These are phyloP conservation scores for Drosophila gaucha DNA, from an alignment of 2,888 invertebrate genomes.

Conservation along the genomic window DNA sequence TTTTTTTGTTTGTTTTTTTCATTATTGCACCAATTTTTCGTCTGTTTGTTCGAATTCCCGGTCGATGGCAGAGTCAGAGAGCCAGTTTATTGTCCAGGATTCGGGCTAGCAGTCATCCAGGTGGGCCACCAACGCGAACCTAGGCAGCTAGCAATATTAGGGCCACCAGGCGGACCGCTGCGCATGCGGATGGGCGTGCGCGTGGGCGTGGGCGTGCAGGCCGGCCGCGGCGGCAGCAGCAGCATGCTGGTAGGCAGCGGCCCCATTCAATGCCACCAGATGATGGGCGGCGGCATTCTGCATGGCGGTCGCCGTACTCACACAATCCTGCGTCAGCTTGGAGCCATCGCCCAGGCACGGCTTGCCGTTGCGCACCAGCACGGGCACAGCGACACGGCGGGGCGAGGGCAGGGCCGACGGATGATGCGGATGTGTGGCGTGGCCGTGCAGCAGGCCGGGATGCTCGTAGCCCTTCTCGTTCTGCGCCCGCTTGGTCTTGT, in stretches of 20 bases:
- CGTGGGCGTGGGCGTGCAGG: slow-evolving; percentile 84
- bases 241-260: slow-evolving; percentile 84
- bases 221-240: slow-evolving; percentile 82
- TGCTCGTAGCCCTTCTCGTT: slow-evolving; percentile 94
- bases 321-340: slow-evolving; percentile 85
- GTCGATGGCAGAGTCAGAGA: slow-evolving; percentile 24
- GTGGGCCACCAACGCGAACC: slow-evolving; percentile 35
- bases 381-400: slow-evolving; percentile 96
- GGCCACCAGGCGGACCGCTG: slow-evolving; percentile 83
- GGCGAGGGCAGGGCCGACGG: slow-evolving; percentile 91
- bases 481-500: slow-evolving; percentile 99
- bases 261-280: slow-evolving; percentile 68
- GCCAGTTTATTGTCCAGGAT: slow-evolving; percentile 78
- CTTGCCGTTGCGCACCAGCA: slow-evolving; percentile 96
- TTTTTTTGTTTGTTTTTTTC: too few relatives aligned
- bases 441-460: slow-evolving; percentile 74
- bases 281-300: slow-evolving; percentile 82
- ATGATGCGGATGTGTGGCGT: slow-evolving; percentile 81
- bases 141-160: slow-evolving; percentile 80
- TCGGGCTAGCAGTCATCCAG: slow-evolving; percentile 68
- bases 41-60: slow-evolving; percentile 31
- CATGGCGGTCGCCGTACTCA: slow-evolving; percentile 84
- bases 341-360: slow-evolving; percentile 90
- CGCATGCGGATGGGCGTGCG: slow-evolving; percentile 71
- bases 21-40: slow-evolving; percentile 71